Evolutionary conservation across 2,888 invertebrate species (phyloP), one percentile per base, ranked within the genome.

Genomic region (Rhodophaea formosa): DNA sequence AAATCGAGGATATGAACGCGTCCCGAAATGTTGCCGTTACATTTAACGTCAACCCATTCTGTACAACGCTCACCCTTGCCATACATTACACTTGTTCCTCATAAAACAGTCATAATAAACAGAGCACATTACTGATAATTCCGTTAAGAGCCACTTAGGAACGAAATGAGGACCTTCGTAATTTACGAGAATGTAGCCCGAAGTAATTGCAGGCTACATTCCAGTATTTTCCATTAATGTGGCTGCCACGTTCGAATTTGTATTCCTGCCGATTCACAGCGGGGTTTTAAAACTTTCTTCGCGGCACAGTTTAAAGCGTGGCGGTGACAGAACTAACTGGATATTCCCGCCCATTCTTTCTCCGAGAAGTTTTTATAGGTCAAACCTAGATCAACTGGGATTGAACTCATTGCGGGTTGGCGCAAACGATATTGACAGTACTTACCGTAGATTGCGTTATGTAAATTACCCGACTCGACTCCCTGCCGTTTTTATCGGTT

Each of bases 361-460:
- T 71, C 77, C 60, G 62, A 69, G 70, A 85, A 86, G 80, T 86
- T 88, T 87, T 84, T 86, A 82, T 86, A 74, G 88, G 87, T 88
- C 88, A 88, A 86, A 79, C 86, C 82, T 77, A 84, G 88, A 84
- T 88, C 82, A 86, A 80, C 74, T 71, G 62, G 79, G 79, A 82
- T 83, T 79, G 76, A 79, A 77, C 78, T 77, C 71, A 66, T 71
- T 67, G 71, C 65, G 65, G 62, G 66, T 65, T 58, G 65, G 68
- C 69, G 70, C 70, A 70, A 71, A 69, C 62, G 69, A 69, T 67
- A 70, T 73, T 71, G 70, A 71, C 69, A 72, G 68, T 67, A 61
- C 62, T 70, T 60, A 62, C 62, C 56, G 63, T 51, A 68, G 61
- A 69, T 71, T 71, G 65, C 59, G 64, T 69, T 67, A 68, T 69